Evolutionary conservation across 2,113 vertebrate genomes (phyloP), one percentile per base, ranked within the genome.

Genomic region (Onychorhynchus coronatus): DNA sequence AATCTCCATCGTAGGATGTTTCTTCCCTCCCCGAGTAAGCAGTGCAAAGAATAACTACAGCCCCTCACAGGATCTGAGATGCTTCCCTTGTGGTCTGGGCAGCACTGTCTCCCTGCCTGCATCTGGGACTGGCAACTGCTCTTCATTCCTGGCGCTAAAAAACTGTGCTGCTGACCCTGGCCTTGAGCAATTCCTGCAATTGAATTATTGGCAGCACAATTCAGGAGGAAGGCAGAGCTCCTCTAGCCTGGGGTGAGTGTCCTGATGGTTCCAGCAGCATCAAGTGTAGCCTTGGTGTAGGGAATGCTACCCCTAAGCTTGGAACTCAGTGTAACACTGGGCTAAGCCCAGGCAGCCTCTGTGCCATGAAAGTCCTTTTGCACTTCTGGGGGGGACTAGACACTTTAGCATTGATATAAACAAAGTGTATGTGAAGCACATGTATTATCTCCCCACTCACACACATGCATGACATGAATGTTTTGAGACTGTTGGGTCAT

Each of bases 241-340:
- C 30, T 41, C n/a, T 14, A 8, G 18, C 13, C 6, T 42, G 20
- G 15, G 5, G 14, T 59, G 30, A 49, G 3, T 9, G 61, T 58
- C 25, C 46, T 14, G 11, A 10, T 4, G 7, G 9, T 37, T 63
- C 27, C 61, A 80, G 42, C n/a, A 72, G 35, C 41, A 31, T 8
- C 31, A 41, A 0, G 0, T 15, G 22, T 15, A 33, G 19, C 12
- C 1, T 0, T 23, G 28, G 31, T 6, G 22, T 14, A 47, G 42
- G 24, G 72, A 73, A 72, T 52, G 18, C 80, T 82, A 19, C 27
- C 17, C 14, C 8, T 59, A 12, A 30, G 4, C 42, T 4, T 14
- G 39, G 49, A 56, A 33, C 28, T 46, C 52, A 35, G 28, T 11
- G 6, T 23, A 62, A 56, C 58, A n/a, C 61, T 53, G 70, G 63